These are phyloP conservation scores for Zaprionus kolodkinae DNA, from an alignment of 1,140 invertebrate species.

Conservation along the genomic window DNA sequence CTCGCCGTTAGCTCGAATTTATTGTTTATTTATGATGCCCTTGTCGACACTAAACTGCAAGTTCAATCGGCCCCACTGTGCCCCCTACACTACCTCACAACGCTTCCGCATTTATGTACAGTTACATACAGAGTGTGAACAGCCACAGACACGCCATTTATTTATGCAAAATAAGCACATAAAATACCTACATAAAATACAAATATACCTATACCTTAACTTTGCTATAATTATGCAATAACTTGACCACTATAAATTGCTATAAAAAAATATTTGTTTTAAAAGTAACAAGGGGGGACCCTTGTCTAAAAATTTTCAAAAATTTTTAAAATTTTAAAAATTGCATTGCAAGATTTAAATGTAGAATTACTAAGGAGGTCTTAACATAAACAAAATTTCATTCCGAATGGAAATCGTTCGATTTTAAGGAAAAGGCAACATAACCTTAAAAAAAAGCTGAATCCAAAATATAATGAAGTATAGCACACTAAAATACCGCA, in stretches of 20 bases:
- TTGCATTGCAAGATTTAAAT: too few relatives aligned
- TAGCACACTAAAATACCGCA: neutral
- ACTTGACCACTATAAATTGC: too few relatives aligned
- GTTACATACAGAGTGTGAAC: neutral
- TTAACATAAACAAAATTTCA: neutral
- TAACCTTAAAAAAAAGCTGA: neutral
- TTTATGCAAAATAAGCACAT: slow-evolving; percentile 1
- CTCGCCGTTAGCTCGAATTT: slow-evolving; percentile 30
- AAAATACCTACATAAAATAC: too few relatives aligned
- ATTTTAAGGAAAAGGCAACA: too few relatives aligned
- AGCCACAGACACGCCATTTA: neutral
- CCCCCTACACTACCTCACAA: neutral
- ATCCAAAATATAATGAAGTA: neutral
- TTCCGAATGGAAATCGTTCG: too few relatives aligned
- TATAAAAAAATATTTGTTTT: neutral
- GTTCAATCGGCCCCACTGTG: slow-evolving; percentile 13
- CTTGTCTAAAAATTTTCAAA: too few relatives aligned
- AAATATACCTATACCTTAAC: neutral
- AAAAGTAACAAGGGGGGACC: too few relatives aligned
- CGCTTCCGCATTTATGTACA: neutral
- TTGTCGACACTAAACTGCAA: slow-evolving; percentile 51
- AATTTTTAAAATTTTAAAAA: too few relatives aligned
- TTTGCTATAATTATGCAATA: neutral
- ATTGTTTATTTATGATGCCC: slow-evolving; percentile 54
- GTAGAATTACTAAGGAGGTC: too few relatives aligned